Conservation (phyloP, 2,888 invertebrate species). For the Aethes cnicana region DNA sequence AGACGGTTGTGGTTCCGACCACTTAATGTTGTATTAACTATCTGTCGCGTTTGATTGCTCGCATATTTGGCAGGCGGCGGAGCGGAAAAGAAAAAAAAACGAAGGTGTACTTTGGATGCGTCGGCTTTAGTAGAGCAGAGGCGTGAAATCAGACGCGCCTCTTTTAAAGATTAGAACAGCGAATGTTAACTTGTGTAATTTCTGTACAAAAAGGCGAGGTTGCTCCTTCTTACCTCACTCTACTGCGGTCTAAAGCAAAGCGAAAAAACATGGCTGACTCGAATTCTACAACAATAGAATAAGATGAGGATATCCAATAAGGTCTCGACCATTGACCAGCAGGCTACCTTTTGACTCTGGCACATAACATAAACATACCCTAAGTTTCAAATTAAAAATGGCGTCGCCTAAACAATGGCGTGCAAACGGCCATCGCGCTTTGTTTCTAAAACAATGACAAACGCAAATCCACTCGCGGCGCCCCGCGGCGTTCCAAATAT, state of each 20-base stretch:
- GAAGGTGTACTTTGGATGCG: too few species aligned
- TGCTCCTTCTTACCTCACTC: not conserved
- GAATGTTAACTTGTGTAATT: too few species aligned
- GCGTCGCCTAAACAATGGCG: conserved; percentile 67
- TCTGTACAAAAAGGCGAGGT: too few species aligned
- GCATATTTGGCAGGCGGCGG: conserved; percentile 7
- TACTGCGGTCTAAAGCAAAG: not conserved
- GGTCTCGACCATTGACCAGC: not conserved
- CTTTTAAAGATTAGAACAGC: not conserved
- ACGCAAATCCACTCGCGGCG: conserved; percentile 68
- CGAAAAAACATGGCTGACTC: not conserved
- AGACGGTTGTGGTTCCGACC: conserved; percentile 51
- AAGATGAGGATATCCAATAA: not conserved
- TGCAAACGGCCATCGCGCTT: conserved; percentile 67
- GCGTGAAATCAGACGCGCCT: not conserved
- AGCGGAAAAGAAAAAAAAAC: conserved; percentile 15
- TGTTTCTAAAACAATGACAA: conserved; percentile 78
- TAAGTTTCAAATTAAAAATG: conserved; percentile 76
- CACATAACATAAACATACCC: conserved; percentile 46
- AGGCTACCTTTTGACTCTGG: conserved; percentile 32
- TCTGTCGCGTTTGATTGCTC: conserved; percentile 28
- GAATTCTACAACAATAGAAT: not conserved
- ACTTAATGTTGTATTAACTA: conserved; percentile 35
- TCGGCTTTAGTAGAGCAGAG: too few species aligned
- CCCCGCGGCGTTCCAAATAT: conserved; percentile 78